phyloP scores from a whole-genome alignment of 2,113 vertebrate species.

The Urocitellus parryii region DNA sequence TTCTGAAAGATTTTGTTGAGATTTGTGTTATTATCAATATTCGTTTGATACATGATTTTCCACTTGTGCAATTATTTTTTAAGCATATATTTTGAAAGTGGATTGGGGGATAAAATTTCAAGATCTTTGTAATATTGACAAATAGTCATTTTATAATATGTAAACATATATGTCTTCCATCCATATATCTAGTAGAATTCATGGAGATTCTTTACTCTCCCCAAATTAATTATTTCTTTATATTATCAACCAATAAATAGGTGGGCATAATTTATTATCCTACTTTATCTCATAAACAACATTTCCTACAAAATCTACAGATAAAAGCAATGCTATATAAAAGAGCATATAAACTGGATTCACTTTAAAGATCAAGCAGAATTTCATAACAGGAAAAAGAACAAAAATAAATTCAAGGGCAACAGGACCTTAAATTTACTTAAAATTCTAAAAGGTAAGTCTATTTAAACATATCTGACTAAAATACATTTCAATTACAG shows the following conservation, averaged over 20 bases:
- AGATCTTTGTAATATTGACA: constrained; percentile 10
- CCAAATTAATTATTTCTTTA: constrained; percentile 8
- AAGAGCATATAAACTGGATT: background rate
- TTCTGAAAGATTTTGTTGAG: background rate
- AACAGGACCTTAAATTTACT: background rate
- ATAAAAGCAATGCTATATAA: background rate
- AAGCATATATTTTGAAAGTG: background rate
- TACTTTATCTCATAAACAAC: background rate
- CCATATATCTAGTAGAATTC: background rate
- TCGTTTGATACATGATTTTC: background rate
- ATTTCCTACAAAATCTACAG: background rate
- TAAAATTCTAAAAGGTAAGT: background rate
- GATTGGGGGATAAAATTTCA: background rate
- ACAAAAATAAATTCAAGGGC: background rate
- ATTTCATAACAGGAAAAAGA: background rate
- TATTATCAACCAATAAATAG: background rate
- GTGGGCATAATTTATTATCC: background rate
- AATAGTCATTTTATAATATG: background rate
- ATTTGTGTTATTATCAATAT: background rate
- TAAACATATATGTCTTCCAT: background rate
- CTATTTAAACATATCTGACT: background rate
- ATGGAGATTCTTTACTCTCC: background rate
- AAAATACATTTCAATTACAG: background rate
- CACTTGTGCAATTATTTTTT: background rate
- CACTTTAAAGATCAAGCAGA: background rate